phyloP scores from a whole-genome alignment of 2,113 vertebrate species.

The Lynx canadensis region DNA sequence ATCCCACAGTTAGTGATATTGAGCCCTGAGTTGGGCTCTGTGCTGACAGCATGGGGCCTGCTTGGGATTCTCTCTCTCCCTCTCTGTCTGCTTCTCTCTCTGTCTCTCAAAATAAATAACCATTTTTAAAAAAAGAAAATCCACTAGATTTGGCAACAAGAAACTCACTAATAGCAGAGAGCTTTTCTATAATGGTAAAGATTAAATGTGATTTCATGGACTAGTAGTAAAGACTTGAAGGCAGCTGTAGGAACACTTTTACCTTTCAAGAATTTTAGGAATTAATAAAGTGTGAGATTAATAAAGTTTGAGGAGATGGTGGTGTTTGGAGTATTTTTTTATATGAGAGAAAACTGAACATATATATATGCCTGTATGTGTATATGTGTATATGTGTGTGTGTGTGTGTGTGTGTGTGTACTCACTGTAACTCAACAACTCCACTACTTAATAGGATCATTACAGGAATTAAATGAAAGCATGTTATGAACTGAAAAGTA shows the following conservation, averaged over 20 bases:
- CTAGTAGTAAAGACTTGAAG: not conserved
- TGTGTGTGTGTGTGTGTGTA: not conserved
- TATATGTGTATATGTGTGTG: accelerated
- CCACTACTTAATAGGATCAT: not conserved
- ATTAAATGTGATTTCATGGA: not conserved
- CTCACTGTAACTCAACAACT: not conserved
- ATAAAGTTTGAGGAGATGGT: not conserved
- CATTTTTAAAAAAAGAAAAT: not conserved
- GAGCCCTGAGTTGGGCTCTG: too few relatives aligned
- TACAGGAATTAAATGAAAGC: not conserved
- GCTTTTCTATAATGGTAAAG: not conserved
- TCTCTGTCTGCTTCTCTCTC: too few relatives aligned
- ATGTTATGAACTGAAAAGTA: not conserved
- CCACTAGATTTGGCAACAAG: not conserved
- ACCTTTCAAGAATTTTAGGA: not conserved
- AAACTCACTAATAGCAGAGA: not conserved
- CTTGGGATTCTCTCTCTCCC: too few relatives aligned
- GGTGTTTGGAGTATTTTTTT: not conserved
- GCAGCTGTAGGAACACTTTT: not conserved
- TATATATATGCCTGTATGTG: not conserved
- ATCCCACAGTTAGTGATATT: too few relatives aligned
- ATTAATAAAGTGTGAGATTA: not conserved
- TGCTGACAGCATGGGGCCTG: too few relatives aligned
- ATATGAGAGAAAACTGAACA: not conserved
- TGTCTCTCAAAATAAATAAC: too few relatives aligned